Evolutionary conservation across 2,113 vertebrate genomes (phyloP).

Genomic region (Eulemur macaco): DNA sequence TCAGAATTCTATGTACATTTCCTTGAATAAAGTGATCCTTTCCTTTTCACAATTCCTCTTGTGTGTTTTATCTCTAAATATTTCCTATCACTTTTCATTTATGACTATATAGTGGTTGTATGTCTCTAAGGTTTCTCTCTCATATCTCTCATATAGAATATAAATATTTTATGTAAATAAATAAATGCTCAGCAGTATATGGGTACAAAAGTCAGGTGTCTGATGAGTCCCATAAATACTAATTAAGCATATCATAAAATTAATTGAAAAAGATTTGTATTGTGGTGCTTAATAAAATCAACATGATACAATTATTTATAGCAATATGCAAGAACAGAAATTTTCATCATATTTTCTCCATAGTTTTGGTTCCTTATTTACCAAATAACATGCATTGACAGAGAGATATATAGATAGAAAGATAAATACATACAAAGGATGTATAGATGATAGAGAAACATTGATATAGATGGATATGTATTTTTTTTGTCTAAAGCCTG

Average conservation of each 20-base stretch:
- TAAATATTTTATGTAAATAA: background rate
- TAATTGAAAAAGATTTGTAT: background rate
- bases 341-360: background rate
- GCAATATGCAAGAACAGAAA: background rate
- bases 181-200: background rate
- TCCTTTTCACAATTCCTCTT: background rate
- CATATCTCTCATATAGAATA: too few relatives aligned
- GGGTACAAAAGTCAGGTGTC: too few relatives aligned
- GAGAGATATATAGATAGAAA: background rate
- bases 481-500: background rate
- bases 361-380: background rate
- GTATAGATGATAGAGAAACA: background rate
- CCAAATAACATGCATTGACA: background rate
- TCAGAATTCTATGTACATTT: background rate
- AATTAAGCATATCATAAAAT: background rate
- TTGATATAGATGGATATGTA: too few relatives aligned
- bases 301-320: background rate
- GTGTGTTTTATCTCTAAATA: background rate
- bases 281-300: background rate
- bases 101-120: background rate
- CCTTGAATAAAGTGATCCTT: background rate
- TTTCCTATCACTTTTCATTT: background rate
- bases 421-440: background rate
- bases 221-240: background rate
- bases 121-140: background rate